These are phyloP conservation scores for Corythoichthys intestinalis DNA, from an alignment of 2,113 vertebrate genomes.

Conservation along the genomic window DNA sequence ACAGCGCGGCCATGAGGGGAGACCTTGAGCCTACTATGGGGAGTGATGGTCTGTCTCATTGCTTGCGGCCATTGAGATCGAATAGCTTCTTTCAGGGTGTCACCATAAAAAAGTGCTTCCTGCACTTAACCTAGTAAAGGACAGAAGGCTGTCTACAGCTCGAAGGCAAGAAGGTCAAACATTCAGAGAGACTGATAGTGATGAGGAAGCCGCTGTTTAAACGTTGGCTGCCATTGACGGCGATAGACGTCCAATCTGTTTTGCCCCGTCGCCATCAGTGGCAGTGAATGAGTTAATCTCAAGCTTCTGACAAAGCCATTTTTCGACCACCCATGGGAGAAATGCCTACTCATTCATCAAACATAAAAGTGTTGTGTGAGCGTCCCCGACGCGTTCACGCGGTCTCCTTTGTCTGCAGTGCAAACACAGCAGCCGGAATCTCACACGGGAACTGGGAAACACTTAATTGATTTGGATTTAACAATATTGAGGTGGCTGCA, in stretches of 20 bases:
- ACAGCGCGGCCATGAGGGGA: background rate
- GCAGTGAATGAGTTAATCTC: slow-evolving; percentile 46
- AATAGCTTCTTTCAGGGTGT: slow-evolving; percentile 15
- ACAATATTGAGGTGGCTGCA: background rate
- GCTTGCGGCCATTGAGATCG: slow-evolving; percentile 7
- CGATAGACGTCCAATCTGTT: too few species aligned
- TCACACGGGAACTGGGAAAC: slow-evolving; percentile 31
- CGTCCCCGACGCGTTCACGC: background rate
- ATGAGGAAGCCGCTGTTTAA: background rate
- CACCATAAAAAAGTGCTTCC: slow-evolving; percentile 8
- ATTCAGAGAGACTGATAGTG: slow-evolving; percentile 9
- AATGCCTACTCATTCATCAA: slow-evolving; percentile 61
- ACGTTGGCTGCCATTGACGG: background rate
- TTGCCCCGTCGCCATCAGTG: too few species aligned
- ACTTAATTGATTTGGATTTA: background rate
- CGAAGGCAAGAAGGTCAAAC: slow-evolving; percentile 25
- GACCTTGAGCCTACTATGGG: slow-evolving; percentile 3
- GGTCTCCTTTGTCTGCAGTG: slow-evolving; percentile 6
- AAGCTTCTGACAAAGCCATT: slow-evolving; percentile 37
- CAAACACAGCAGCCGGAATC: slow-evolving; percentile 28
- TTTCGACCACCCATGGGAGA: slow-evolving; percentile 48
- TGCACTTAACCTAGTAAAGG: slow-evolving; percentile 36
- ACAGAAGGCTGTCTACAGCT: slow-evolving; percentile 30
- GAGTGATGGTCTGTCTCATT: slow-evolving; percentile 3
- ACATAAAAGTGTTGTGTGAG: slow-evolving; percentile 39